These are phyloP conservation scores for Palloptera scutellata DNA, from an alignment of 2,888 invertebrate genomes.

Conservation along the genomic window DNA sequence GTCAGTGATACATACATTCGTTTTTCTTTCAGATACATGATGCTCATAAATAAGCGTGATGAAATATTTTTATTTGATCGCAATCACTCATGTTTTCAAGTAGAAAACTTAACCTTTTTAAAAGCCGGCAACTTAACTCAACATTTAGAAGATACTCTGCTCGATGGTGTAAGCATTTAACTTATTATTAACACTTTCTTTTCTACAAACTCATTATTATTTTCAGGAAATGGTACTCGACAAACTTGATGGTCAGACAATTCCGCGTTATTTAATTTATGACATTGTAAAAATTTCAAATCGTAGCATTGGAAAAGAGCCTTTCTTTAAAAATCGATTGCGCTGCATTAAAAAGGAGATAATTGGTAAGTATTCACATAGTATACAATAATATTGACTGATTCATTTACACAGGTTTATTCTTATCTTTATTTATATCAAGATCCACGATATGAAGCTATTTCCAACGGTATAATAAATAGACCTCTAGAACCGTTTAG, in stretches of 20 bases:
- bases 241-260: conserved; percentile 75
- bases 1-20: background rate
- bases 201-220: conserved; percentile 12
- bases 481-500: conserved; percentile 87
- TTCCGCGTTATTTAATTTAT: conserved; percentile 92
- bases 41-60: conserved; percentile 87
- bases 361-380: conserved; percentile 67
- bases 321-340: conserved; percentile 80
- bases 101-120: conserved; percentile 81
- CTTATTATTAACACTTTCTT: conserved; percentile 31
- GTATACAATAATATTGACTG: no score
- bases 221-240: conserved; percentile 95
- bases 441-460: conserved; percentile 74
- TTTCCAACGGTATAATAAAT: conserved; percentile 77
- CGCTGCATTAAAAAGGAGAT: conserved; percentile 79
- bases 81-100: conserved; percentile 91
- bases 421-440: no score
- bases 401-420: no score
- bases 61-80: conserved; percentile 94
- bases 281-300: conserved; percentile 89
- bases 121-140: conserved; percentile 74
- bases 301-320: conserved; percentile 74
- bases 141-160: conserved; percentile 80
- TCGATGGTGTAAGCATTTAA: conserved; percentile 83
- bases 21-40: conserved; percentile 78